Conservation (phyloP, 2,113 vertebrate species). For the Romanogobio albipinnatus region DNA sequence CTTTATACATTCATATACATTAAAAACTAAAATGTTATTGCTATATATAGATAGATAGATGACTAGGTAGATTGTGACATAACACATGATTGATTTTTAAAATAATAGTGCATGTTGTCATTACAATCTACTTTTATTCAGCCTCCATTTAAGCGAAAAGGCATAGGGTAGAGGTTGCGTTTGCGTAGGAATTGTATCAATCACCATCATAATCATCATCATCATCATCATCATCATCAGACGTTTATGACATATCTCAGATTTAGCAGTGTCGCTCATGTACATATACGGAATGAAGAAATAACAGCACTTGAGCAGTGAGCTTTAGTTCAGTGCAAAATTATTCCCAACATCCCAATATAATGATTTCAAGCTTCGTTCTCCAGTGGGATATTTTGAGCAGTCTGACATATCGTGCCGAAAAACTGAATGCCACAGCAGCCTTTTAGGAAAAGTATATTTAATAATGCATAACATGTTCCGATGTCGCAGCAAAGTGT, state of each 20-base stretch:
- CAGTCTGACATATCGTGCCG: constrained; percentile 58
- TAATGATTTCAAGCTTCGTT: constrained; percentile 21
- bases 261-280: neutral
- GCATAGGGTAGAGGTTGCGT: neutral
- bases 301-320: neutral
- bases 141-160: neutral
- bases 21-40: neutral
- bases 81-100: neutral
- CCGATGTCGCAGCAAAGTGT: constrained; percentile 67
- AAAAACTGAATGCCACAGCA: constrained; percentile 71
- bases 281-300: neutral
- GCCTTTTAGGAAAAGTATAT: constrained; percentile 80
- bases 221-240: neutral
- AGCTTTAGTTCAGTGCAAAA: neutral
- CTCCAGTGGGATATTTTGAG: constrained; percentile 69
- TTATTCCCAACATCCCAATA: constrained; percentile 19
- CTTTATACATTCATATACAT: neutral
- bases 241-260: neutral
- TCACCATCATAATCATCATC: neutral
- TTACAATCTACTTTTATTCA: neutral
- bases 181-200: constrained; percentile 1
- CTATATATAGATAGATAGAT: neutral
- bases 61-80: neutral
- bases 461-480: constrained; percentile 79
- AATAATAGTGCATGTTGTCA: neutral